These are phyloP conservation scores for Trachops cirrhosus DNA, from an alignment of 2,797 vertebrate genomes.

Conservation along the genomic window DNA sequence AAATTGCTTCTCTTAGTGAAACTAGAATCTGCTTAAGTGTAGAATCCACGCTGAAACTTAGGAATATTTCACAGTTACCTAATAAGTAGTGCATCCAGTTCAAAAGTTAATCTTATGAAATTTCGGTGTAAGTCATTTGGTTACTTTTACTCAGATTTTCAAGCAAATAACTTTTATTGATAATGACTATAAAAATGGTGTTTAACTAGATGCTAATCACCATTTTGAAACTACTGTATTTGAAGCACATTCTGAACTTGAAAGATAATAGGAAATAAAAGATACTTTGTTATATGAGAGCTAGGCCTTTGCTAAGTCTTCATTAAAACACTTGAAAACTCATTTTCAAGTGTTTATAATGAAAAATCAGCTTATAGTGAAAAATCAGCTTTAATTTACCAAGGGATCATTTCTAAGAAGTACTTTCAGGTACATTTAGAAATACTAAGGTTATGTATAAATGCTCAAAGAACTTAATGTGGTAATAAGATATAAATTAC, in stretches of 20 bases:
- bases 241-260: conserved; percentile 9
- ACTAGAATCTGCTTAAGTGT: neutral
- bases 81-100: neutral
- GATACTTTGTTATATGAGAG: neutral
- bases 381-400: neutral
- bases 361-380: neutral
- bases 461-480: neutral
- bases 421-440: neutral
- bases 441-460: neutral
- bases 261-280: neutral
- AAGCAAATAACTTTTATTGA: neutral
- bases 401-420: neutral
- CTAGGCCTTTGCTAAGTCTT: neutral
- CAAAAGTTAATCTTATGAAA: conserved; percentile 27
- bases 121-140: neutral
- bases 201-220: conserved; percentile 19
- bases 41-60: neutral
- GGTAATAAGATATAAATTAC: neutral
- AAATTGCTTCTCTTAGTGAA: conserved; percentile 16
- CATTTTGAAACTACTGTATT: neutral
- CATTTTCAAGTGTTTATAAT: too few relatives aligned
- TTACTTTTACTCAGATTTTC: conserved; percentile 13
- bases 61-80: neutral
- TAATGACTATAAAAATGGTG: neutral
- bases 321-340: neutral